Percentiles rank a stretch among this genome's conserved stretches.
Evolutionary conservation across 2,888 invertebrate species (phyloP).

Genomic region (Bimastos eiseni): DNA sequence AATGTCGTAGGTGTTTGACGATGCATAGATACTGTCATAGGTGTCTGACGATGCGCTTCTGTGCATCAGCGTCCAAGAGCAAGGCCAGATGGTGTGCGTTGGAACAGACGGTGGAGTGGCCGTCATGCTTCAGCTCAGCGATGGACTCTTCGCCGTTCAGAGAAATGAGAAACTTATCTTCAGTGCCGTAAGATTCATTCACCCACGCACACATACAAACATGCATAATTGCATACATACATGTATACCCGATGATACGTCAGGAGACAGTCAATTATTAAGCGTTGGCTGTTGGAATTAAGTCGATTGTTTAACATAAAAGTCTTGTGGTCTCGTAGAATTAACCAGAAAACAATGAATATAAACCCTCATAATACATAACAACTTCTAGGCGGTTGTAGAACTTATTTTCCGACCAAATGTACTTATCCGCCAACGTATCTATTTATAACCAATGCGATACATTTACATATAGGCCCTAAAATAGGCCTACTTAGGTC

Average conservation of each 20-base stretch:
- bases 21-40: neutral
- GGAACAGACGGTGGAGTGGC: slow-evolving; percentile 29
- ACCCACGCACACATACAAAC: neutral
- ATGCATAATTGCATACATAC: too few relatives aligned
- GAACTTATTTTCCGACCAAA: too few relatives aligned
- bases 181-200: neutral
- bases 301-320: too few relatives aligned
- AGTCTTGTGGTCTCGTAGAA: too few relatives aligned
- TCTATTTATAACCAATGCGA: too few relatives aligned
- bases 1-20: too few relatives aligned
- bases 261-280: neutral
- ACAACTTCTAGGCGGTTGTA: too few relatives aligned
- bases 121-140: slow-evolving; percentile 31
- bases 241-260: neutral
- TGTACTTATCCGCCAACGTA: too few relatives aligned
- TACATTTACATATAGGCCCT: too few relatives aligned
- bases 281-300: neutral
- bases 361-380: too few relatives aligned
- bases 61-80: slow-evolving; percentile 32
- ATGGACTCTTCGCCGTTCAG: slow-evolving; percentile 26
- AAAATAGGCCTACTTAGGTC: too few relatives aligned
- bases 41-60: slow-evolving; percentile 27
- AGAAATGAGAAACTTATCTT: slow-evolving; percentile 29
- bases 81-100: slow-evolving; percentile 33
- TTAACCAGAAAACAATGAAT: too few relatives aligned